Base-by-base conservation (phyloP, 2,888 invertebrate genomes). In the Hypomecis punctinalis region DNA sequence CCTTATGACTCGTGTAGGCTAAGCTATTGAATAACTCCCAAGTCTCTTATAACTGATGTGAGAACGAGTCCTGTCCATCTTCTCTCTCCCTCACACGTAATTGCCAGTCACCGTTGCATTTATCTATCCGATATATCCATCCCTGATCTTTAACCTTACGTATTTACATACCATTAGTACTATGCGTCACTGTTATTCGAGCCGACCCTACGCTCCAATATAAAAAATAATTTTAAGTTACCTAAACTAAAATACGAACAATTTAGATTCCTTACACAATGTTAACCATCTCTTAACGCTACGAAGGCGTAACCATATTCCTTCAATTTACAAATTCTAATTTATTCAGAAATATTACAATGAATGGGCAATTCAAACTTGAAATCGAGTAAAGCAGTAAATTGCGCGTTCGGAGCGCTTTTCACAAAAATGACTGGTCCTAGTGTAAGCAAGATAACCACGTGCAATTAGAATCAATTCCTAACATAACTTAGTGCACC, bases 101-200 rank as follows among this genome's bases (percentile, higher is more conserved):
- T 49, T 46, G 47, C 53, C 58, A 42, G 62, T 47, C 51, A 61
- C 62, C 68, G 57, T 67, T 66, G 65, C 68, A 62, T 65, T 42
- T 54, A 59, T 62, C 57, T 23, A 23, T 23, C 23, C 23, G 23
- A 23, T 23, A 66, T 59, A 67, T 61, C 66, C 53, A 42, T 63
- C 47, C 46, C 39, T 51, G 63, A 56, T 81, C 79, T 83, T 76
- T 78, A 82, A 78, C 77, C 83, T 84, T 87, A 88, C 86, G 85
- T 91, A 91, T 91, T 85, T 90, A 91, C 90, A 91, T 80, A 81
- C 79, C 84, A 73, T 79, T 76, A 83, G 78, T 73, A 81, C 80
- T 84, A 82, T 84, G 82, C 80, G 77, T 78, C 83, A 81, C 81
- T 80, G 78, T 74, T 79, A 78, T 79, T 76, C 78, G 77, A 80